These are phyloP conservation scores for Drosophila sordidula DNA, from an alignment of 2,888 invertebrate genomes.

Conservation along the genomic window DNA sequence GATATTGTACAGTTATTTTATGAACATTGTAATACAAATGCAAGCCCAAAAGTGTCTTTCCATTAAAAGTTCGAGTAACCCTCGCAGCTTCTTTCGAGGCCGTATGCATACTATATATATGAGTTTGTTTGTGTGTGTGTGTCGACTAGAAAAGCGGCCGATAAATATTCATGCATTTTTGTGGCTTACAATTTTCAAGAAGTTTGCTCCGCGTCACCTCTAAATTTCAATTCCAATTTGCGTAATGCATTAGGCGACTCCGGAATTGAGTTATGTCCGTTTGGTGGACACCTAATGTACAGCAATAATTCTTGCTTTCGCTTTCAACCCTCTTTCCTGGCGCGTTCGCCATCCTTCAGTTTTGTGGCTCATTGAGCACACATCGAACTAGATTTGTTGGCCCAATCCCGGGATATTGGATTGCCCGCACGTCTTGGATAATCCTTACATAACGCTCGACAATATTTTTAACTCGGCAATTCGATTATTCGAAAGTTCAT, in stretches of 20 bases:
- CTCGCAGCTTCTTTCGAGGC: slow-evolving; percentile 21
- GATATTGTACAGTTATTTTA: background rate
- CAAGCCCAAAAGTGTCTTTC: background rate
- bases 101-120: background rate
- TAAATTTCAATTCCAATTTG: slow-evolving; percentile 63
- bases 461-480: slow-evolving; percentile 16
- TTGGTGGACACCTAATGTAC: slow-evolving; percentile 30
- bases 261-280: slow-evolving; percentile 70
- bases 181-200: slow-evolving; percentile 30
- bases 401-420: slow-evolving; percentile 16
- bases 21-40: background rate
- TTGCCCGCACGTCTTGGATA: slow-evolving; percentile 11
- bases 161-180: slow-evolving; percentile 42
- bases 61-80: slow-evolving; percentile 1
- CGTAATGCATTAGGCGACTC: slow-evolving; percentile 48
- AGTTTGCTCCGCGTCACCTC: slow-evolving; percentile 47
- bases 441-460: slow-evolving; percentile 27
- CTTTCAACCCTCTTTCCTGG: background rate
- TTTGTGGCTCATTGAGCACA: slow-evolving; percentile 62
- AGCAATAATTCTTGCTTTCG: slow-evolving; percentile 36
- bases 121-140: background rate
- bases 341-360: slow-evolving; percentile 47
- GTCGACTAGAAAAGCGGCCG: slow-evolving; percentile 5
- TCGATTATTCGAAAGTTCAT: slow-evolving; percentile 55
- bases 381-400: slow-evolving; percentile 22